Conservation (phyloP, 2,888 invertebrate genomes). For the Xestia c-nigrum region DNA sequence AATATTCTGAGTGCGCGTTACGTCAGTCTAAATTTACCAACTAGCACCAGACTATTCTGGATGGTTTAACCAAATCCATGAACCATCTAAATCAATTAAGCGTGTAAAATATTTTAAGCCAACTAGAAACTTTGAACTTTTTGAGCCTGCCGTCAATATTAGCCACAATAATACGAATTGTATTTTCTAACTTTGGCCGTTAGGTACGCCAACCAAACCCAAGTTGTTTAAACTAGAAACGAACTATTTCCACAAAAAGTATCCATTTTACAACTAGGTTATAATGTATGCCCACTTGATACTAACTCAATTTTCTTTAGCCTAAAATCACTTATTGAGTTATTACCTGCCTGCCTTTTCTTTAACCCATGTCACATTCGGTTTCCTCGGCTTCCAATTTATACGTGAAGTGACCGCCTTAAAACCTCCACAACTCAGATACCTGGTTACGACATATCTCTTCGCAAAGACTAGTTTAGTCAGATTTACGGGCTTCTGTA, state of each 20-base stretch:
- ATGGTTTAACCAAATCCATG: not conserved
- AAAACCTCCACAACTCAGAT: not conserved
- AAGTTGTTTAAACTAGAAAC: not conserved
- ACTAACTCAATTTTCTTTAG: not conserved
- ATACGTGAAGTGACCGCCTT: not conserved
- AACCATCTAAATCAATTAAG: not conserved
- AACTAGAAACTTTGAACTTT: constrained; percentile 9
- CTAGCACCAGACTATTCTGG: not conserved
- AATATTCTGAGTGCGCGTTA: constrained; percentile 10
- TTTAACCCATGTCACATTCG: not conserved
- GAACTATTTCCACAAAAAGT: not conserved
- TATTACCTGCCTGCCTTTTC: not conserved
- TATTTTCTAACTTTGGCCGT: constrained; percentile 36
- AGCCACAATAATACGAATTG: constrained; percentile 9
- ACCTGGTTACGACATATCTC: not conserved
- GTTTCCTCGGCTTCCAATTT: not conserved
- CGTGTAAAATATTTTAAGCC: constrained; percentile 16
- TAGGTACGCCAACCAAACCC: not conserved
- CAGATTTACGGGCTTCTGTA: not conserved
- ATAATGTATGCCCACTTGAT: too few relatives aligned
- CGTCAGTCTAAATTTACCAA: not conserved
- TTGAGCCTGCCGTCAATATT: not conserved
- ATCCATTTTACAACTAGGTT: not conserved
- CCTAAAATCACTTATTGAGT: not conserved
- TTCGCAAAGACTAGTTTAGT: not conserved